A percentile compares a stretch with the other conserved stretches of the same genome.
These are phyloP conservation scores for Hirtodrosophila confusa DNA, from an alignment of 2,888 invertebrate genomes.

Conservation along the genomic window DNA sequence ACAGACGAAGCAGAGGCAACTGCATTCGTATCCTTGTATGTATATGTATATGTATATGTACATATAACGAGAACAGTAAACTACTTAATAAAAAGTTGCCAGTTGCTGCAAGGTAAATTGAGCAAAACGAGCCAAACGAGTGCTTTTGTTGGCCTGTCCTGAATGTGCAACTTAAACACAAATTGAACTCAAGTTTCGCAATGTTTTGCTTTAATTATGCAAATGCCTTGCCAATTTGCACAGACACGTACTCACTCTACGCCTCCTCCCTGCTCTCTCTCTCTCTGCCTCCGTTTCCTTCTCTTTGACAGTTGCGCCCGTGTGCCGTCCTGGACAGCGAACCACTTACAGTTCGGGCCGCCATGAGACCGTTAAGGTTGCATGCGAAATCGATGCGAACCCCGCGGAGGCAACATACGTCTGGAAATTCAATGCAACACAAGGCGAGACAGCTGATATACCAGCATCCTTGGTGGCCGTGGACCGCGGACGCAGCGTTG, in stretches of 20 bases:
- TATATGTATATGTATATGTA: not conserved
- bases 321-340: slow-evolving; percentile 89
- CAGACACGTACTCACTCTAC: slow-evolving; percentile 37
- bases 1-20: not conserved
- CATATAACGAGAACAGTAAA: not conserved
- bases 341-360: slow-evolving; percentile 90
- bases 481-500: slow-evolving; percentile 87
- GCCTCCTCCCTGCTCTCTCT: not conserved
- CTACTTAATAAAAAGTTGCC: slow-evolving; percentile 24
- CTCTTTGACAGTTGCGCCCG: slow-evolving; percentile 87
- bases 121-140: slow-evolving; percentile 36
- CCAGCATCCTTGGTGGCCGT: slow-evolving; percentile 87
- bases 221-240: slow-evolving; percentile 61
- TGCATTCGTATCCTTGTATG: not conserved
- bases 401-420: slow-evolving; percentile 88
- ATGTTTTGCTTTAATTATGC: slow-evolving; percentile 78
- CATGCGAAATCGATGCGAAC: slow-evolving; percentile 91
- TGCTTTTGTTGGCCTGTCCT: slow-evolving; percentile 26
- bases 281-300: not conserved
- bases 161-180: slow-evolving; percentile 44
- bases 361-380: slow-evolving; percentile 88
- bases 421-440: slow-evolving; percentile 91
- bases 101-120: slow-evolving; percentile 41
- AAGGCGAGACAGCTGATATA: slow-evolving; percentile 88
- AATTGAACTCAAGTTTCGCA: slow-evolving; percentile 60